Evolutionary conservation across 2,113 vertebrate species (phyloP), one percentile per base, ranked within the genome.

Genomic region (Oxygymnocypris stewartii): DNA sequence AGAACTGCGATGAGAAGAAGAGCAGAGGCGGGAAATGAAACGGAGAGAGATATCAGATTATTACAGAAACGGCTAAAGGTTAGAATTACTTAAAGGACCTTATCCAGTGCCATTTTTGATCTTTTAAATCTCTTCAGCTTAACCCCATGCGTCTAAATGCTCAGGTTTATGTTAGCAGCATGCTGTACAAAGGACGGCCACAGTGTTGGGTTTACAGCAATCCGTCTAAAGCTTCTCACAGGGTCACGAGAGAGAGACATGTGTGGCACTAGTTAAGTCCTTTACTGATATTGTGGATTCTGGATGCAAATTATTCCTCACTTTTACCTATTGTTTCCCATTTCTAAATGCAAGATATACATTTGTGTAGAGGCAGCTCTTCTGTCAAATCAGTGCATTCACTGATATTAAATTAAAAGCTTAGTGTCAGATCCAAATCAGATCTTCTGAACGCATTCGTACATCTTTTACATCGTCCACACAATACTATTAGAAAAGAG

Each of bases 1-100:
- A 85, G 79, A 92, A 88, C 87, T 81, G 89, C 93, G 87, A 90
- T 67, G 75, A 51, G 61, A 77, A 47, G 59, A 75, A 90, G 40
- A 90, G 73, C 76, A 78, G 61, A 83, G 40, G 23, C 47, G 51
- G 37, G 57, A 63, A 47, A 63, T 86, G 59, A 83, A 77, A 67
- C 80, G 11, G 83, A 85, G 35, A 76, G 47, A 51, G 54, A 18
- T 54, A 65, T 69, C 57, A 49, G 71, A 49, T 49, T 12, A 42
- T 49, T 44, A 54, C 44, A 71, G 47, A 74, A 74, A 74, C 82
- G 42, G 69, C 13, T 83, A 71, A 83, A 49, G 79, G 40, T 13
- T 8, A 28, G 73, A 76, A 47, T 76, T 47, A 49, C 74, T 47
- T 28, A 47, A 40, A 74, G 44, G 40, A n/a, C 6, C n/a, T 76